phyloP scores from a whole-genome alignment of 2,888 invertebrate genomes.

The Megastigmus dorsalis region DNA sequence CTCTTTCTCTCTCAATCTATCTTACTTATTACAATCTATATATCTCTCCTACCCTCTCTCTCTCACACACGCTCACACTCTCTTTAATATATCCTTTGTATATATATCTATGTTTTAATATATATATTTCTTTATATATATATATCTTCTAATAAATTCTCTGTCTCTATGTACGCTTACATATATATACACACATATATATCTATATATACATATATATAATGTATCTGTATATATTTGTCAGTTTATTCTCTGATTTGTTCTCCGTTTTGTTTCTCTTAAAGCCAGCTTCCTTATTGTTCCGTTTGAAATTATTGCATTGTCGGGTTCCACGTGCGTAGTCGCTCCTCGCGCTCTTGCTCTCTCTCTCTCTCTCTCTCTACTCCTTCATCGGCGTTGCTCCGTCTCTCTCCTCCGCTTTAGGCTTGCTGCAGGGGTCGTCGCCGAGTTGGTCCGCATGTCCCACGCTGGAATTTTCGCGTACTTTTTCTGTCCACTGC shows the following conservation, averaged over 20 bases:
- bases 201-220: slow-evolving; percentile 47
- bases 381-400: neutral
- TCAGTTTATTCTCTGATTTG: neutral
- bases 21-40: neutral
- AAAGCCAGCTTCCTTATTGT: slow-evolving; percentile 14
- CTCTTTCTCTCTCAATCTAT: neutral
- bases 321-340: slow-evolving; percentile 23
- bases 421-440: no score
- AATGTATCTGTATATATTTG: neutral
- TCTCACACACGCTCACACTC: no score
- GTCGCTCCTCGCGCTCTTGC: slow-evolving; percentile 26
- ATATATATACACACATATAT: slow-evolving; percentile 60
- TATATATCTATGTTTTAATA: neutral
- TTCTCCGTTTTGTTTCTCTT: no score
- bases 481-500: no score
- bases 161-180: slow-evolving; percentile 44
- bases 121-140: slow-evolving; percentile 31
- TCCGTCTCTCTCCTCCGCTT: neutral
- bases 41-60: slow-evolving; percentile 15
- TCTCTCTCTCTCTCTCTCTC: slow-evolving; percentile 8
- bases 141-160: neutral
- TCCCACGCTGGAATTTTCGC: no score
- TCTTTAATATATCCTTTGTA: slow-evolving; percentile 7
- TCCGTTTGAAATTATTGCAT: slow-evolving; percentile 12
- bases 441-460: no score